Evolutionary conservation across 2,797 vertebrate species (phyloP).

Genomic region (Protosalanx chinensis): DNA sequence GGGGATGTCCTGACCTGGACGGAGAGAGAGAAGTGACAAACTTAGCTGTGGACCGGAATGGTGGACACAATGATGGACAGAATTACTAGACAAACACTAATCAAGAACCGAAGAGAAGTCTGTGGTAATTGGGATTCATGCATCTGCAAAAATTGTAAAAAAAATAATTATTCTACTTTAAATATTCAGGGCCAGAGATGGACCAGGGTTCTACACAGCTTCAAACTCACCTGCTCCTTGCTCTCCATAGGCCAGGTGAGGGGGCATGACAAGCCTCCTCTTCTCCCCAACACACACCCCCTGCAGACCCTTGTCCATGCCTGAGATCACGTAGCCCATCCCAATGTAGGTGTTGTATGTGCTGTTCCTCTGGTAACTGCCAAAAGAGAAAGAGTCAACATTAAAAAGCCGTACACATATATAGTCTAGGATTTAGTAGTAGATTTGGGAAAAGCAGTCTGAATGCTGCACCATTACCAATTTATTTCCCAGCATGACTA

Average conservation of each 20-base stretch:
- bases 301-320: constrained; percentile 91
- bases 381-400: constrained; percentile 8
- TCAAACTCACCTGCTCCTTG: constrained; percentile 79
- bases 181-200: no score
- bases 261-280: constrained; percentile 81
- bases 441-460: neutral
- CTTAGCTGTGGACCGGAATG: neutral
- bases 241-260: constrained; percentile 90
- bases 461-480: neutral
- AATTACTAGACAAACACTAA: no score
- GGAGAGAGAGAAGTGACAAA: neutral
- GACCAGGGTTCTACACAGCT: no score
- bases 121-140: no score
- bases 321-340: constrained; percentile 89
- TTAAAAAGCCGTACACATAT: no score
- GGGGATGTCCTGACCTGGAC: constrained; percentile 85
- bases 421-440: no score
- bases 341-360: constrained; percentile 98
- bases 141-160: no score
- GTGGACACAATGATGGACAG: no score
- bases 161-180: no score
- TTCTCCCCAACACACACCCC: constrained; percentile 85
- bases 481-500: neutral
- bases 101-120: no score
- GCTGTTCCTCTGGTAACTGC: constrained; percentile 87